Base-by-base conservation (phyloP, 1,140 invertebrate species). In the Drosophila lacertosa region DNA sequence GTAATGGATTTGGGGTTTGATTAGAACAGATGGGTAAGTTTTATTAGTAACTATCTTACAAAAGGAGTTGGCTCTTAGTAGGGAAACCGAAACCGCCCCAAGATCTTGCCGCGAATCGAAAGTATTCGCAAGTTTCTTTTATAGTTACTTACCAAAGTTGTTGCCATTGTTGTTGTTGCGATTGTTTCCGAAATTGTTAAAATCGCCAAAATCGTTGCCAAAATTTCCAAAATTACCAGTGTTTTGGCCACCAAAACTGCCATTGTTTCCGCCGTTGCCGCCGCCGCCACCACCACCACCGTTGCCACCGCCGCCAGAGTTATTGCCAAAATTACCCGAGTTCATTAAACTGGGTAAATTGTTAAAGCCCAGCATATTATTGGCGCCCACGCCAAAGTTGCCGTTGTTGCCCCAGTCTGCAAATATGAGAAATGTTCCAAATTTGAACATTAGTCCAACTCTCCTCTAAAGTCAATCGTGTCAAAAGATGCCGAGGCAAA, bases 271-370 rank as follows among this genome's bases (percentile, higher is more conserved):
- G 44, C 73, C 73, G 22, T 40, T 35, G 37, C 47, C 37, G 22
- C 51, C 37, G 22, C 51, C 53, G 48, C 48, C 44, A 15, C 63
- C 55, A 35, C 47, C 47, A 29, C 71, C 66, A 6, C 73, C 70
- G 5, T 51, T 51, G 22, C 68, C 72, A 2, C 62, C 71, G 7
- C 74, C 65, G 11, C 79, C 83, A 10, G 65, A 68, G 15, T 82
- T 88, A 48, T 91, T 91, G 15, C 90, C 90, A 53, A 89, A 82
- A 44, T 91, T 91, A n/a, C 90, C 90, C n/a, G 89, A 90, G 42
- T 91, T 91, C 55, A 80, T 89, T 24, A 88, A 63, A 32, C 75
- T 89, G 6, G 84, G 84, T 18, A 91, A 68, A 53, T 90, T 91
- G 58, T 90, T 90, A 7, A 90, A 89, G 47, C 89, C 90, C 20